Evolutionary conservation across 2,113 vertebrate species (phyloP).

Genomic region (Cathartes aura): DNA sequence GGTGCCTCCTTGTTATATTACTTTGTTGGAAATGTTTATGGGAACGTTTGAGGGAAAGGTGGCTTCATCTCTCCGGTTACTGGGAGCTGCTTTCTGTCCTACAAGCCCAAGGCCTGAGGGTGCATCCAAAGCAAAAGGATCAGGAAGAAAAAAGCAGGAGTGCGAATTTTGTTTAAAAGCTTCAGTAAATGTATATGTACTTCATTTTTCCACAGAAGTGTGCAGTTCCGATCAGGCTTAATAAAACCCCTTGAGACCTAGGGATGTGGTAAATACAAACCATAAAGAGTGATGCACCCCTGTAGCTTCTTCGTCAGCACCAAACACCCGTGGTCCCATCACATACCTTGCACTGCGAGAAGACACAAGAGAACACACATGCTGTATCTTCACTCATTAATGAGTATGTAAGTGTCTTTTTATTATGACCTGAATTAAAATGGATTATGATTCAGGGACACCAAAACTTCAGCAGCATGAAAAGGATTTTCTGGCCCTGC

Average conservation of each 20-base stretch:
- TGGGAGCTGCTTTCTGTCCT: background rate
- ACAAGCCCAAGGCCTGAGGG: background rate
- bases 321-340: background rate
- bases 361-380: background rate
- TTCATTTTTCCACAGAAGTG: background rate
- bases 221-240: background rate
- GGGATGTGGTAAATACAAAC: background rate
- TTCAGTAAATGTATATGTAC: background rate
- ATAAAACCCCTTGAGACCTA: background rate
- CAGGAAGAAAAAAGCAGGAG: background rate
- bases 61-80: background rate
- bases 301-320: background rate
- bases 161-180: background rate
- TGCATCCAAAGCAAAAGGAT: background rate
- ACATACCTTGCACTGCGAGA: background rate
- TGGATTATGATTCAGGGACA: background rate
- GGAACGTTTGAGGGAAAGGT: background rate
- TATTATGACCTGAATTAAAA: background rate
- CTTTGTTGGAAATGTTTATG: background rate
- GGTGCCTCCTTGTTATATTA: background rate
- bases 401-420: background rate
- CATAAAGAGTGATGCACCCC: background rate
- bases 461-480: background rate
- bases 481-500: background rate
- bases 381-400: background rate